A percentile compares a stretch with the other conserved stretches of the same genome.
These are phyloP conservation scores for Microtus montanus DNA, from an alignment of 2,113 vertebrate species.

Conservation along the genomic window DNA sequence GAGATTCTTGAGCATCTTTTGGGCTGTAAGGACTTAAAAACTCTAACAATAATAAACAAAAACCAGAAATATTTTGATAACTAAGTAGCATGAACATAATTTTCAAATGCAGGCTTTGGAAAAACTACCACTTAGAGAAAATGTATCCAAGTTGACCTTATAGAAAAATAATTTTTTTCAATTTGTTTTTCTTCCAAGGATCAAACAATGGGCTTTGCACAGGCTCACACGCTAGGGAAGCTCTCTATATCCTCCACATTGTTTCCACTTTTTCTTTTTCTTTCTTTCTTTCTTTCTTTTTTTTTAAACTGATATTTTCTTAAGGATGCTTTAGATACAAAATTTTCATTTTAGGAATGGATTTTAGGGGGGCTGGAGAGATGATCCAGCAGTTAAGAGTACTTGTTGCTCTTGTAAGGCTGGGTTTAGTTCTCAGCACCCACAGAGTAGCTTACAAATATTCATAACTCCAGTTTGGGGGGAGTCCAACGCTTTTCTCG, in stretches of 20 bases:
- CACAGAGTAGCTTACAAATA: background rate
- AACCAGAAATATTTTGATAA: conserved; percentile 32
- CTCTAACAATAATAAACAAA: background rate
- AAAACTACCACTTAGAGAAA: background rate
- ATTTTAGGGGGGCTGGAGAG: background rate
- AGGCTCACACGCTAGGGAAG: background rate
- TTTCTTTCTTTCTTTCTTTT: background rate
- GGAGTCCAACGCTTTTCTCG: background rate
- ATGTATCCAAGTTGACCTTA: conserved; percentile 29
- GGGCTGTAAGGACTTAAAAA: background rate
- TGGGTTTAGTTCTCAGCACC: background rate
- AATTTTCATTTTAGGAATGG: background rate
- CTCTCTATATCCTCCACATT: background rate
- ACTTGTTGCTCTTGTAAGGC: background rate
- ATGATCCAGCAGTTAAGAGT: background rate
- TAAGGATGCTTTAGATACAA: conserved; percentile 25
- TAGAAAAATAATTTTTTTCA: background rate
- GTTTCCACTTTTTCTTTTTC: background rate
- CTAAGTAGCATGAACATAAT: background rate
- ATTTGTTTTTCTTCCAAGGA: background rate
- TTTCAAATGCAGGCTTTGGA: conserved; percentile 14
- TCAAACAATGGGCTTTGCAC: background rate
- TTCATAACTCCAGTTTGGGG: background rate
- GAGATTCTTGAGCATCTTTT: conserved; percentile 12
- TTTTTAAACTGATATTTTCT: background rate